These are phyloP conservation scores for Pristionchus exspectatus DNA, from an alignment of 2,888 invertebrate species.

Conservation along the genomic window DNA sequence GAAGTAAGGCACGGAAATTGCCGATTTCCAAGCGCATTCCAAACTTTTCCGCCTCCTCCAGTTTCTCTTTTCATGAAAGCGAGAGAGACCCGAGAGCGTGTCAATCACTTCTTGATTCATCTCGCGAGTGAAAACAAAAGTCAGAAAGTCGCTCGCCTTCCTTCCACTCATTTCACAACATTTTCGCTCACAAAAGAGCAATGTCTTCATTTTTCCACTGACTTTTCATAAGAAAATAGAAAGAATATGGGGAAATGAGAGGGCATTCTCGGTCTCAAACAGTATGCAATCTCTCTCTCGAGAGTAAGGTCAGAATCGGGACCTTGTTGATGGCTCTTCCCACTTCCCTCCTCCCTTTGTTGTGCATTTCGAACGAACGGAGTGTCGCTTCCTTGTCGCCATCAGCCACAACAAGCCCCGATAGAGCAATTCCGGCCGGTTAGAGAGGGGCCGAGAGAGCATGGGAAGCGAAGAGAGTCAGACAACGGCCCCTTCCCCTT, in stretches of 20 bases:
- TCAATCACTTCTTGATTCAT: conserved; percentile 18
- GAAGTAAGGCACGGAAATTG: background rate
- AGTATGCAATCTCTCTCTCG: background rate
- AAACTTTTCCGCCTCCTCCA: background rate
- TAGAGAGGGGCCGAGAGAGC: background rate
- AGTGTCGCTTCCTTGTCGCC: background rate
- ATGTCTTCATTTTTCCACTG: too few relatives aligned
- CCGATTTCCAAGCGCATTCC: background rate
- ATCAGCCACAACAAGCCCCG: background rate
- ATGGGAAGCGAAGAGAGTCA: background rate
- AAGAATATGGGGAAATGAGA: background rate
- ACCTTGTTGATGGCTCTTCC: background rate
- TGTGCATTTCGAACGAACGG: background rate
- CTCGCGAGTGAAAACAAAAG: conserved; percentile 23
- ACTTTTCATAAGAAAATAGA: too few relatives aligned
- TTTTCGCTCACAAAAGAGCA: background rate
- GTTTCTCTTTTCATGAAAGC: background rate
- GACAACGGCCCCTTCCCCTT: background rate
- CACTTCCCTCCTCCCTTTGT: background rate
- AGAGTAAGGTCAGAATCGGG: background rate
- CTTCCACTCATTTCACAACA: background rate
- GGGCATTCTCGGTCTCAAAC: background rate
- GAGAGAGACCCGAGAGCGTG: background rate
- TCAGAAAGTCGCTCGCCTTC: background rate
- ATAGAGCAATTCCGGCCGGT: background rate